phyloP scores from a whole-genome alignment of 2,113 vertebrate genomes.

The Zapus hudsonius region DNA sequence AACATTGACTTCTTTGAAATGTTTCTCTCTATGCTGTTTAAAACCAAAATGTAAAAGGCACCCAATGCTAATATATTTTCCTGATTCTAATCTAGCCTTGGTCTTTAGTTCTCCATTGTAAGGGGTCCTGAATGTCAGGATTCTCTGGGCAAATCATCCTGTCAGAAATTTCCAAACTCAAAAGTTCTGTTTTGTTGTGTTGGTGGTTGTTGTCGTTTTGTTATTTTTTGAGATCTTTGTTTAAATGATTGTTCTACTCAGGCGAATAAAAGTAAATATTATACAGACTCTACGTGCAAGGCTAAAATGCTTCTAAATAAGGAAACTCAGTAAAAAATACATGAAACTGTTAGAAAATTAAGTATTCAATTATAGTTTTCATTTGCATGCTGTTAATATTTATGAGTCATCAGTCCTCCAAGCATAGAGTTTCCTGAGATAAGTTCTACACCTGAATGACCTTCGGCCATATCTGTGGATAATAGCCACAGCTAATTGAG shows the following conservation, averaged over 20 bases:
- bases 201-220: too few species aligned
- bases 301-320: constrained; percentile 23
- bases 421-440: constrained; percentile 1
- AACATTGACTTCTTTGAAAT: constrained; percentile 33
- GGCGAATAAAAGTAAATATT: constrained; percentile 37
- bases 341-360: constrained; percentile 53
- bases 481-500: not conserved
- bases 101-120: constrained; percentile 3
- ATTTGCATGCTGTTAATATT: constrained; percentile 58
- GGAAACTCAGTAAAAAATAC: constrained; percentile 9
- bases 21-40: constrained; percentile 29
- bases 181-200: too few species aligned
- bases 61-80: constrained; percentile 36
- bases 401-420: constrained; percentile 49
- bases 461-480: constrained; percentile 16
- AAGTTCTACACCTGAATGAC: constrained; percentile 17
- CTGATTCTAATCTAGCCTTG: constrained; percentile 7
- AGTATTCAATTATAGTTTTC: constrained; percentile 29
- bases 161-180: constrained; percentile 31
- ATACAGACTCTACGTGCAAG: not conserved
- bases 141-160: not conserved
- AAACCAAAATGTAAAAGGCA: not conserved
- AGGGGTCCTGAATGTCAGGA: not conserved
- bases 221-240: not conserved
- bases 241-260: constrained; percentile 46